Base-by-base conservation (phyloP, 2,113 vertebrate genomes). In the Pungitius pungitius region DNA sequence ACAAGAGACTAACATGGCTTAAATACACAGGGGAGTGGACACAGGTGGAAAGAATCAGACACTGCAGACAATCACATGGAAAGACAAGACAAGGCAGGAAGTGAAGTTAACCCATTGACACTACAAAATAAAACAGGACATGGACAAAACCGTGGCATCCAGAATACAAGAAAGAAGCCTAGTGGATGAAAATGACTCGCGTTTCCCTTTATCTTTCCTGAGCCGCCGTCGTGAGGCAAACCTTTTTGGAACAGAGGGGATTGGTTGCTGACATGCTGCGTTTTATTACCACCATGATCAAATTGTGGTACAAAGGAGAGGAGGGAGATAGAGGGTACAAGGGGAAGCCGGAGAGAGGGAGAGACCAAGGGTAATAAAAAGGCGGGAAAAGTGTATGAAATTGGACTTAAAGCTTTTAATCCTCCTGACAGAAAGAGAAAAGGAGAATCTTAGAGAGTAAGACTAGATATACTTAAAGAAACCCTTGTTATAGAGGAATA, bases 371-470 rank as follows among this genome's bases (percentile, higher is more conserved):
- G 60, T 77, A 79, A 84, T 78, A 77, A 78, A 85, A 74, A 79
- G 67, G 54, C 85, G 71, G 73, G 85, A 86, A 87, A 77, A 65
- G 86, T 73, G 86, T 62, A 88, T 84, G 72, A 79, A 87, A 85
- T 85, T 88, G 80, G 76, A 78, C 84, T 79, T 78, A 83, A 80
- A 80, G 69, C 75, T 87, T 82, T 82, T 71, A 87, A 58, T 69
- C 56, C 78, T 80, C 68, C n/a, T 4, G 71, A 82, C 75, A 83
- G 62, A 57, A 69, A 65, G 69, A 43, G 66, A 20, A 75, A 62
- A 39, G 33, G 33, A 80, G 22, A 60, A 40, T 69, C 26, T 49
- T 73, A 82, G 40, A 40, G 37, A 74, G 77, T 81, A 65, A 58
- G 75, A 89, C 82, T 69, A 77, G 65, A 59, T 30, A 20, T 26